Evolutionary conservation across 2,888 invertebrate species (phyloP).

Genomic region (Agrochola circellaris): DNA sequence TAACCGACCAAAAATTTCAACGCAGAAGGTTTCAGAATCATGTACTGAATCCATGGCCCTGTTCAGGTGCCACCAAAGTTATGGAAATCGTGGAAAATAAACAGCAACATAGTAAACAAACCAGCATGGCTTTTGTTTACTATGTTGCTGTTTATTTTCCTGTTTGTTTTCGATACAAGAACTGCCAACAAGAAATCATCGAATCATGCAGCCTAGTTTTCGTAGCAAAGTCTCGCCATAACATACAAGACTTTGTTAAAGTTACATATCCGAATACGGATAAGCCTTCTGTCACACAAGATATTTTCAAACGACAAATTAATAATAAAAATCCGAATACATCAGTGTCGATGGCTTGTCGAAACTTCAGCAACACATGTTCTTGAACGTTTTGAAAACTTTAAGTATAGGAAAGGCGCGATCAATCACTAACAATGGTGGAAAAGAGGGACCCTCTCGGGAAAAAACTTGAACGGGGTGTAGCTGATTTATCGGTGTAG

Average conservation of each 20-base stretch:
- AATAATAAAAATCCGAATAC: constrained; percentile 73
- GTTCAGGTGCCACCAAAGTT: neutral
- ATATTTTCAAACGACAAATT: constrained; percentile 68
- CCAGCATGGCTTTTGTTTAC: neutral
- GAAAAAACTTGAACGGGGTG: constrained; percentile 86
- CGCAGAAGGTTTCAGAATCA: too few relatives aligned
- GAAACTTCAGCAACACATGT: constrained; percentile 82
- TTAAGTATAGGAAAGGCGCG: constrained; percentile 81
- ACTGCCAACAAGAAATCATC: neutral
- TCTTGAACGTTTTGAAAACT: constrained; percentile 76
- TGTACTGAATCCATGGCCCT: too few relatives aligned
- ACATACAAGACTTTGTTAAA: neutral
- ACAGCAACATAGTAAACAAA: too few relatives aligned
- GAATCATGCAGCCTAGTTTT: neutral
- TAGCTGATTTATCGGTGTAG: constrained; percentile 89
- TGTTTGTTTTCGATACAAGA: neutral
- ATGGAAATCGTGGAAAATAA: neutral
- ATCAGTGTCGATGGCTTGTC: constrained; percentile 70
- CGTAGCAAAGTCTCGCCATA: neutral
- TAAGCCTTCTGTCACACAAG: constrained; percentile 18
- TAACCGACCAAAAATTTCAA: too few relatives aligned
- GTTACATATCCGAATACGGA: neutral
- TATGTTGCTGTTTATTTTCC: neutral
- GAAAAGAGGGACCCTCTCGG: constrained; percentile 83
- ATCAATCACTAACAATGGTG: constrained; percentile 88